Conservation (phyloP, 2,113 vertebrate genomes). For the Notothenia coriiceps region DNA sequence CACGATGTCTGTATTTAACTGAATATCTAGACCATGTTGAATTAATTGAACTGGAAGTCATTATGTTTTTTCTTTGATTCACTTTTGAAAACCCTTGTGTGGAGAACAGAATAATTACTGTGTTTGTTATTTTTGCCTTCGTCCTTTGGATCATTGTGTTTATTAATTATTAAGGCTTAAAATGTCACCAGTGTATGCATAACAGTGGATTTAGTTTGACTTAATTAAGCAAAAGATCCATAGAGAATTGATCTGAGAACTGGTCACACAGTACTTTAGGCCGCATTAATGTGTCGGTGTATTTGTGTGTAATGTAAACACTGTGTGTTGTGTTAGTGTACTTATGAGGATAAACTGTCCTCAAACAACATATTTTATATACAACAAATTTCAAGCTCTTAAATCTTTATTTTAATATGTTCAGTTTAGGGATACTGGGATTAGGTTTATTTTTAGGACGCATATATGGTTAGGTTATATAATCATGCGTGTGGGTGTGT, state of each 20-base stretch:
- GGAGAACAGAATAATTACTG: not conserved
- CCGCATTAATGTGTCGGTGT: not conserved
- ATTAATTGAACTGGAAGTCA: not conserved
- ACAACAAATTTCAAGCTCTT: not conserved
- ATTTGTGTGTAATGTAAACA: not conserved
- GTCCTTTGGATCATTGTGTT: not conserved
- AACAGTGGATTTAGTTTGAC: not conserved
- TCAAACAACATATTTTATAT: not conserved
- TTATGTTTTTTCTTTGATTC: not conserved
- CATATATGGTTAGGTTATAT: constrained; percentile 16
- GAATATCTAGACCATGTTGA: not conserved
- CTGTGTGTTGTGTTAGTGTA: not conserved
- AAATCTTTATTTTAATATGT: not conserved
- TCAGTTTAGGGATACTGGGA: not conserved
- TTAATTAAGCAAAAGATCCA: constrained; percentile 12
- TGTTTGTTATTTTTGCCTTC: not conserved
- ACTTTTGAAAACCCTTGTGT: not conserved
- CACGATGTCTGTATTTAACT: not conserved
- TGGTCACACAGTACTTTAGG: not conserved
- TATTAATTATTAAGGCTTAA: not conserved
- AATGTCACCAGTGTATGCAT: not conserved
- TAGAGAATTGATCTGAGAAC: not conserved
- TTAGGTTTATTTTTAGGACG: not conserved
- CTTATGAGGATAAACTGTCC: not conserved
- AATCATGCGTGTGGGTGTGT: no score